Base-by-base conservation (phyloP, 92 coral and sea anemone species). In the Parazoanthus darwini region DNA sequence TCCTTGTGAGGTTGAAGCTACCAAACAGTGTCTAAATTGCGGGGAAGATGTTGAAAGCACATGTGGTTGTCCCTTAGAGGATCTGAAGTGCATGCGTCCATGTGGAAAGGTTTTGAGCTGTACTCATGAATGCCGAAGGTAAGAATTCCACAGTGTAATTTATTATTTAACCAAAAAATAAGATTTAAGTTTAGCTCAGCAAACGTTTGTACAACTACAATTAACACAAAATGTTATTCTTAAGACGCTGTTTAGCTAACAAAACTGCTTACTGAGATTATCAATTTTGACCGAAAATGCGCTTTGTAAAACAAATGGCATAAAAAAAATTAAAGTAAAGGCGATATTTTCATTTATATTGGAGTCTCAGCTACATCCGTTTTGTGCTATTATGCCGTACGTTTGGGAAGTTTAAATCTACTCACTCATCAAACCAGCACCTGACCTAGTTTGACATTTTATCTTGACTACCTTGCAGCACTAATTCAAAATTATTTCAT, bases 21-120 rank as follows among this genome's bases (percentile, higher is more conserved):
- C 78, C 6, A 83, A 66, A 56, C 78, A 77, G 58, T 71, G 94
- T 71, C 90, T 94, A 16, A 22, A 78, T 4, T 95, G 98, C 87
- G 81, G 85, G 11, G 94, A 90, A 85, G 86, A 70, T 76, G 82
- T 90, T 35, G 44, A 71, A 38, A 79, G 67, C 23, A 81, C 88
- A 18, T 93, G 95, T 89, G 79, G 82, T n/a, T 63, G 66, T 15
- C 89, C 72, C 11, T 63, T 84, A 37, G 74, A 90, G 7, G 33
- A 75, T 22, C 7, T 86, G 43, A 11, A 7, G 67, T 93, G 95
- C 48, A 56, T 58, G 44, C 82, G 68, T 78, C 92, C 91, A 65
- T 93, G 95, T 39, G 89, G 88, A 51, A 78, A 89, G 74, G 4
- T 33, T 11, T 50, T 91, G 78, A 74, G 26, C 33, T 93, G 95